Percentiles rank a stretch among this genome's conserved stretches.
phyloP scores from a whole-genome alignment of 2,797 vertebrate species.

The Margarornis squamiger region DNA sequence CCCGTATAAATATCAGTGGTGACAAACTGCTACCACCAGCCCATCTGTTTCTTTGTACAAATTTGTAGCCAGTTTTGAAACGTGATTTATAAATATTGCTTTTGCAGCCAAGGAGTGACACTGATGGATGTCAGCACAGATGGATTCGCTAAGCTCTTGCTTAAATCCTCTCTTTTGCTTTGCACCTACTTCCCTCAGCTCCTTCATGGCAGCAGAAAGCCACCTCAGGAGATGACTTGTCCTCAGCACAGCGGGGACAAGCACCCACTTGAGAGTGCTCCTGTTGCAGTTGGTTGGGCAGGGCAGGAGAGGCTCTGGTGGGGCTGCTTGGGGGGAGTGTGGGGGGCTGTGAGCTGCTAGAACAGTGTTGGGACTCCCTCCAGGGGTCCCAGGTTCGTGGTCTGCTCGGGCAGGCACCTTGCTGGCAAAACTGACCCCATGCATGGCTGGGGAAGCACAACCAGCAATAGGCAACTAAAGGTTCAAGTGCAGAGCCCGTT shows the following conservation, averaged over 20 bases:
- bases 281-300: not conserved
- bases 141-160: conserved; percentile 76
- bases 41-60: conserved; percentile 83
- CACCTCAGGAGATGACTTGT: not conserved
- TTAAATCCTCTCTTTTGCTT: conserved; percentile 51
- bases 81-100: conserved; percentile 87
- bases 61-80: conserved; percentile 83
- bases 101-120: conserved; percentile 79
- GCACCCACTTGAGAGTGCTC: rapidly evolving
- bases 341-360: not conserved
- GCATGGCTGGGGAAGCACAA: not conserved
- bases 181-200: conserved; percentile 13
- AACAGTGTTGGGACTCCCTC: not conserved
- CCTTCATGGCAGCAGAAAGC: not conserved
- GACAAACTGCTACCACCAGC: conserved; percentile 74
- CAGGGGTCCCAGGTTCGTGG: rapidly evolving
- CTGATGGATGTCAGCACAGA: conserved; percentile 87
- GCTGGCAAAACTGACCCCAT: not conserved
- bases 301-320: not conserved
- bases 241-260: not conserved
- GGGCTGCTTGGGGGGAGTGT: not conserved
- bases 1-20: conserved; percentile 67
- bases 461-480: not conserved
- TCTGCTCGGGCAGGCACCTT: not conserved
- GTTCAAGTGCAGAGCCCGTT: rapidly evolving